Evolutionary conservation across 2,113 vertebrate genomes (phyloP).

Genomic region (Silurus meridionalis): DNA sequence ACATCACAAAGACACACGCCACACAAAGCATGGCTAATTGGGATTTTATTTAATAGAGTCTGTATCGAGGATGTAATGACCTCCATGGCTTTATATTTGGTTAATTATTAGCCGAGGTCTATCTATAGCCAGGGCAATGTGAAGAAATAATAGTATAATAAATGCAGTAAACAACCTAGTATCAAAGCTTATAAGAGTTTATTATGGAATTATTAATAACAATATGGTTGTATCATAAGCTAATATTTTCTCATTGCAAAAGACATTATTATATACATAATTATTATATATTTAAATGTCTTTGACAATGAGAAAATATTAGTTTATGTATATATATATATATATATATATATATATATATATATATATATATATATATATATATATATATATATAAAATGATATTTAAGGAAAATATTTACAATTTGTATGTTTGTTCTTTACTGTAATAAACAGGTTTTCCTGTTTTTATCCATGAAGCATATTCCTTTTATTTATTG

Average conservation of each 20-base stretch:
- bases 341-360: too few species aligned
- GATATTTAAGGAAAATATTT: neutral
- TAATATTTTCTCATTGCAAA: neutral
- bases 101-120: neutral
- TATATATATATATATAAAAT: neutral
- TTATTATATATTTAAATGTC: too few species aligned
- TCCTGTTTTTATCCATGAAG: neutral
- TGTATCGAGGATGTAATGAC: neutral
- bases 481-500: neutral
- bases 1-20: neutral
- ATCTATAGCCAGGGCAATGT: neutral
- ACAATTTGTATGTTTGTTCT: neutral
- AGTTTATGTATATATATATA: too few species aligned
- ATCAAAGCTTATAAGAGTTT: neutral
- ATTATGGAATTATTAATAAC: neutral
- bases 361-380: too few species aligned
- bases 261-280: too few species aligned
- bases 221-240: neutral
- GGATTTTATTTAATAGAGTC: neutral
- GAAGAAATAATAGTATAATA: neutral
- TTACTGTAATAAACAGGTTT: neutral
- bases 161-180: neutral
- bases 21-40: neutral
- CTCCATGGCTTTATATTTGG: neutral
- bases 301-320: too few species aligned